phyloP scores from a whole-genome alignment of 2,888 invertebrate species.

The Xylocampa areola region DNA sequence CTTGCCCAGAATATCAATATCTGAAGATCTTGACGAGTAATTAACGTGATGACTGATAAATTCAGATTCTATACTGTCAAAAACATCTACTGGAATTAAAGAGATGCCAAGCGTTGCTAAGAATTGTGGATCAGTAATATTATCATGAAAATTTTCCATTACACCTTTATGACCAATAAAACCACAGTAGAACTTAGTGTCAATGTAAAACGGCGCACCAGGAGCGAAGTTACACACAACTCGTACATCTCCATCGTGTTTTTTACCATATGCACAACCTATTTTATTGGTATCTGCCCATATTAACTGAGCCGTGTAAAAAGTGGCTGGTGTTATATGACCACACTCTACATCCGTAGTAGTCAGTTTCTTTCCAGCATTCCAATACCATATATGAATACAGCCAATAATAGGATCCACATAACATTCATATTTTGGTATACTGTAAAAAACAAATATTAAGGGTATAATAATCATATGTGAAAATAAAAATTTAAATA shows the following conservation, averaged over 20 bases:
- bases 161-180: slow-evolving; percentile 69
- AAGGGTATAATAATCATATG: background rate
- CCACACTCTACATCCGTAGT: slow-evolving; percentile 78
- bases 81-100: slow-evolving; percentile 41
- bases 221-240: slow-evolving; percentile 83
- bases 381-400: slow-evolving; percentile 80
- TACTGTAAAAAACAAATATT: slow-evolving; percentile 62
- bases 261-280: slow-evolving; percentile 79
- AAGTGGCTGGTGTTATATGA: slow-evolving; percentile 71
- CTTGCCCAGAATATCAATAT: slow-evolving; percentile 68
- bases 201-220: slow-evolving; percentile 77
- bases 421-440: slow-evolving; percentile 78
- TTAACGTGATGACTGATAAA: slow-evolving; percentile 18
- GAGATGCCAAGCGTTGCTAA: slow-evolving; percentile 66
- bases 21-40: slow-evolving; percentile 58
- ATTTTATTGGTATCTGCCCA: slow-evolving; percentile 83
- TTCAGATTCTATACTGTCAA: slow-evolving; percentile 6
- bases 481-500: background rate
- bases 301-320: slow-evolving; percentile 76
- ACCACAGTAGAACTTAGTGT: slow-evolving; percentile 77
- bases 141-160: slow-evolving; percentile 16
- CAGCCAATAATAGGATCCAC: slow-evolving; percentile 79
- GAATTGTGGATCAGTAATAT: slow-evolving; percentile 60
- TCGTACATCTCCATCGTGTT: slow-evolving; percentile 72
- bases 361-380: slow-evolving; percentile 70